Base-by-base conservation (phyloP, 2,113 vertebrate genomes). In the Arothron firmamentum region DNA sequence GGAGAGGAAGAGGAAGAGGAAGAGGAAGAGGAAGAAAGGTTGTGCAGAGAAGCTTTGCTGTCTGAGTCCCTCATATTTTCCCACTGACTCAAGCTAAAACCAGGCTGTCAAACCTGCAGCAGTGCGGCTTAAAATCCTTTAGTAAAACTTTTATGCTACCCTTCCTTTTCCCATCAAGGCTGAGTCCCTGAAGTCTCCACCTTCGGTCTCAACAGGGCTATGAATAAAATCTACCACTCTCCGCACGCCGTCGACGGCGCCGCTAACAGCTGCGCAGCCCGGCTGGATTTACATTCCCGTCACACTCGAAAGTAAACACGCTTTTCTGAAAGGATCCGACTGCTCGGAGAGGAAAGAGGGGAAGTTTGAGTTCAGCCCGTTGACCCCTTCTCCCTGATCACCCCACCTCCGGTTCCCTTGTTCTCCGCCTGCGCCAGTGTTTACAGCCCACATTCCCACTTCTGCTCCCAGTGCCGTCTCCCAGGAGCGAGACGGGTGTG, bases 251-350 rank as follows among this genome's bases (percentile, higher is more conserved):
- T 52, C 56, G 59, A 74, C 43, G 55, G 34, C 34, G 10, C 10
- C 34, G 34, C 17, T 28, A 52, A 50, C 12, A 46, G 63, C 48
- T 55, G 59, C 20, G 56, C 67, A 74, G 31, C 71, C 11, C 75
- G 65, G 71, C 70, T 78, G 72, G 75, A 70, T 84, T 78, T 71
- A 73, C 78, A 85, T 77, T 85, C 81, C 57, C 20, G 53, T 73
- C 81, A 75, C 72, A 59, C 52, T 78, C 61, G 20, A 47, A 65
- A 76, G 73, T 70, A 85, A 83, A 82, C 74, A 77, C 54, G n/a
- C 65, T 55, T 42, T 62, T 70, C 75, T 51, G 45, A 62, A 70
- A 80, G 77, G 71, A 72, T 67, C 31, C 65, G 10, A 18, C 66
- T 47, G 66, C 74, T 78, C 63, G 59, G 65, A 63, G 72, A 28